Conservation (phyloP, 2,888 invertebrate species). For the Phytoseiulus persimilis region DNA sequence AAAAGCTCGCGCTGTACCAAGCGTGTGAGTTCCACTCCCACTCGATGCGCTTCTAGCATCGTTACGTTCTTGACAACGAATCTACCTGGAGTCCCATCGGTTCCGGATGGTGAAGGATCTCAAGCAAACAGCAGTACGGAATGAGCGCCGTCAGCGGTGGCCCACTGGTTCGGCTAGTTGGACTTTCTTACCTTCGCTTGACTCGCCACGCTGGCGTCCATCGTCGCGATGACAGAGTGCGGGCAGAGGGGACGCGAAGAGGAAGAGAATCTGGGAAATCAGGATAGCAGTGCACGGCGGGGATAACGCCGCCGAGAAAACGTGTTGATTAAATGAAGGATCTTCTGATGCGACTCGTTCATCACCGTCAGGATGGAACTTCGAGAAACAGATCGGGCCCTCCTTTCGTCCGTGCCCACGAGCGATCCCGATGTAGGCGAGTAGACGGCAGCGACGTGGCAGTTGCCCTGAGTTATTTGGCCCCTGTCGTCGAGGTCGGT, state of each 20-base stretch:
- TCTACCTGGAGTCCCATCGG: no score
- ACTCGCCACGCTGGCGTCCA: neutral
- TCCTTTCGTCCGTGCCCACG: neutral
- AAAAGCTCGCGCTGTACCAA: no score
- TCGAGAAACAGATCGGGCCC: neutral
- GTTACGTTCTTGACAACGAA: no score
- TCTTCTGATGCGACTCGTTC: neutral
- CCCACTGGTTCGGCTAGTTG: neutral
- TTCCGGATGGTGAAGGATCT: no score
- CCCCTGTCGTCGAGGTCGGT: neutral
- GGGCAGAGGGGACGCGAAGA: neutral
- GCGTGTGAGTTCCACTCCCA: no score
- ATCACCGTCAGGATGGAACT: neutral
- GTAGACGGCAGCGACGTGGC: neutral
- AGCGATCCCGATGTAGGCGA: neutral
- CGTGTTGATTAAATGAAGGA: slow-evolving; percentile 5
- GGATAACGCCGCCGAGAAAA: neutral
- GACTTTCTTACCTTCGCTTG: neutral
- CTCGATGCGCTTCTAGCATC: no score
- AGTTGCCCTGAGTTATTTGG: neutral
- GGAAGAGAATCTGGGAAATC: neutral
- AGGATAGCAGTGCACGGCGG: neutral
- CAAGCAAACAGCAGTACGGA: no score
- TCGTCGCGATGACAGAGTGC: neutral
- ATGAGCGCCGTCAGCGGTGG: no score